Percentiles rank a stretch among this genome's conserved stretches.
These are phyloP conservation scores for Sinocyclocheilus anophthalmus DNA, from an alignment of 2,113 vertebrate species.

Conservation along the genomic window DNA sequence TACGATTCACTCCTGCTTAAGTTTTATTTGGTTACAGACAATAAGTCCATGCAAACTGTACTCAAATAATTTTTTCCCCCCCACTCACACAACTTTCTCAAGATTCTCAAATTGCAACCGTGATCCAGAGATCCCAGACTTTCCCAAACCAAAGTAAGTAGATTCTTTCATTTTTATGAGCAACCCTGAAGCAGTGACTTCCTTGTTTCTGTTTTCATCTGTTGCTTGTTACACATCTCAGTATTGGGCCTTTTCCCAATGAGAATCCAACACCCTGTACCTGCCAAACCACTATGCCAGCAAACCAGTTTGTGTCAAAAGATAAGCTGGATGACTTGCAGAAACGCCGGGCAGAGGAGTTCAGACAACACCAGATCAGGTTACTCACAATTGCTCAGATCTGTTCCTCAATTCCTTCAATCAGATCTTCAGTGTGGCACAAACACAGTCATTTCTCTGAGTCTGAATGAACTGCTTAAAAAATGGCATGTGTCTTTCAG, in stretches of 20 bases:
- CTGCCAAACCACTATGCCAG: neutral
- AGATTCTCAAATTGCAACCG: too few species aligned
- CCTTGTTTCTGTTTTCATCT: neutral
- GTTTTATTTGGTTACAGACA: neutral
- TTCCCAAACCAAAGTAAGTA: too few species aligned
- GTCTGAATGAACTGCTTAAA: neutral
- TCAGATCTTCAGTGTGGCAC: neutral
- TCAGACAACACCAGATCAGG: conserved; percentile 55
- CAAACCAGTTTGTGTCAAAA: neutral
- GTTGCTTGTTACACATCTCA: neutral
- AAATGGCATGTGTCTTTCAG: conserved; percentile 26
- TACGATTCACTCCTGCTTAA: neutral
- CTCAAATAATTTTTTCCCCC: neutral
- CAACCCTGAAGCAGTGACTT: neutral
- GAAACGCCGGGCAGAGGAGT: conserved; percentile 49
- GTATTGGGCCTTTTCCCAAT: neutral
- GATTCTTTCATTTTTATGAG: too few species aligned
- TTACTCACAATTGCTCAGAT: neutral
- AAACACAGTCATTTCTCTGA: neutral
- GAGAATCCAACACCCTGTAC: neutral
- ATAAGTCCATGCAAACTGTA: neutral
- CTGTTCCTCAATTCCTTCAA: too few species aligned
- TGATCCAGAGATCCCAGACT: too few species aligned
- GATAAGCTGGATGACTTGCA: neutral
- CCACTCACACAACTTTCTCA: too few species aligned